These are phyloP conservation scores for Pongo abelii DNA, from an alignment of 2,113 vertebrate genomes.

Conservation along the genomic window DNA sequence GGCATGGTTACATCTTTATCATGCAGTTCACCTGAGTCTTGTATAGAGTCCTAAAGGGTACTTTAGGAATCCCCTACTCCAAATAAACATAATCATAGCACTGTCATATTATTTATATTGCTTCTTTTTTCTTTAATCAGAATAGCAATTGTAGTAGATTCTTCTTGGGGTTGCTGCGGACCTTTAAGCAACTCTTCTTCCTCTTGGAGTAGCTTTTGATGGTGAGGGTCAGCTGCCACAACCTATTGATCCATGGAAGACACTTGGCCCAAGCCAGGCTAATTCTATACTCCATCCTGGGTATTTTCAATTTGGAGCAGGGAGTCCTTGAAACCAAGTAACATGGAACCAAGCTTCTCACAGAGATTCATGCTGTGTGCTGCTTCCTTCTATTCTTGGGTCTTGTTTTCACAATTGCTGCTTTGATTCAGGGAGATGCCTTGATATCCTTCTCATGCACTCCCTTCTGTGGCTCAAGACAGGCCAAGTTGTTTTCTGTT, in stretches of 20 bases:
- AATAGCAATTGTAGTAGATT: background rate
- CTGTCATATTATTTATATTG: background rate
- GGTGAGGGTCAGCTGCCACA: background rate
- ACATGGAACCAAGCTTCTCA: background rate
- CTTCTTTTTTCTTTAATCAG: background rate
- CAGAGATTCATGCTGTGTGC: background rate
- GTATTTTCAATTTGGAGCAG: constrained; percentile 11
- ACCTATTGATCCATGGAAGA: background rate
- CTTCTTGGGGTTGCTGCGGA: background rate
- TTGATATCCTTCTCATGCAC: background rate
- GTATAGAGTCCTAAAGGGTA: background rate
- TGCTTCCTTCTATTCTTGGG: background rate
- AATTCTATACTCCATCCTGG: background rate
- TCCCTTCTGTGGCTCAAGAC: constrained; percentile 21
- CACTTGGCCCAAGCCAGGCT: background rate
- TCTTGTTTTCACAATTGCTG: background rate
- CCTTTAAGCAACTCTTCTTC: background rate
- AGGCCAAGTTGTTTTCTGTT: constrained; percentile 19
- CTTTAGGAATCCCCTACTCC: background rate
- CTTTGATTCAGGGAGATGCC: background rate
- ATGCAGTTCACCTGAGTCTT: background rate
- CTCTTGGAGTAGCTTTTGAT: background rate
- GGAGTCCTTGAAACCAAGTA: background rate
- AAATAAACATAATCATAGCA: background rate
- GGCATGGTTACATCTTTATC: background rate